Evolutionary conservation across 2,113 vertebrate genomes (phyloP), one percentile per base, ranked within the genome.

Genomic region (Barbus barbus): DNA sequence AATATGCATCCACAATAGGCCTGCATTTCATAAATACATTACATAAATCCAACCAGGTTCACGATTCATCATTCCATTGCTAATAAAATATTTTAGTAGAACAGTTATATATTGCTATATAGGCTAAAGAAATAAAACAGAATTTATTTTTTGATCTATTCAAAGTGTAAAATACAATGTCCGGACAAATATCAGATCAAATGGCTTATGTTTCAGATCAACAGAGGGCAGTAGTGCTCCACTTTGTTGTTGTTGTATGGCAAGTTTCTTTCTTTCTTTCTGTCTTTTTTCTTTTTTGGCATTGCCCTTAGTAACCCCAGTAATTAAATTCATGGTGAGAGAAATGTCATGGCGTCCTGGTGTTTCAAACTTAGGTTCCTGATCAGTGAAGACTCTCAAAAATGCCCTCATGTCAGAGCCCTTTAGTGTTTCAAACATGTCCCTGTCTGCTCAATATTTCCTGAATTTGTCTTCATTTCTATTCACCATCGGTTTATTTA

Each of bases 201-300:
- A 22, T 51, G 36, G 22, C 12, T 81, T 38, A 26, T 31, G 31
- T 58, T 78, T 8, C 2, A n/a, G 1, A 51, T 71, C 92, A 91
- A 87, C 77, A 93, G 94, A 89, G 93, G 91, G 94, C 94, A 94
- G 91, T 93, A 93, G 90, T 1, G 88, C 14, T 51, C 31, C 48
- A 71, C 26, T 81, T 67, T 33, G 26, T 36, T 16, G 26, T 14
- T 67, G 9, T 81, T 67, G 18, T 18, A 28, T 33, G 28, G 3
- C 41, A 81, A 69, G 24, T 86, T 90, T 90, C 90, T 76, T 48
- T 69, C 7, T 83, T 82, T 3, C 51, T 67, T 36, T 76, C 9
- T 8, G 5, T 36, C 33, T 36, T 76, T 5, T 8, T 26, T 9
- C 18, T 83, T 81, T 74, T 90, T 51, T 11, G 84, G 84, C 86